These are phyloP conservation scores for Erethizon dorsatum DNA, from an alignment of 2,797 vertebrate genomes.

Conservation along the genomic window DNA sequence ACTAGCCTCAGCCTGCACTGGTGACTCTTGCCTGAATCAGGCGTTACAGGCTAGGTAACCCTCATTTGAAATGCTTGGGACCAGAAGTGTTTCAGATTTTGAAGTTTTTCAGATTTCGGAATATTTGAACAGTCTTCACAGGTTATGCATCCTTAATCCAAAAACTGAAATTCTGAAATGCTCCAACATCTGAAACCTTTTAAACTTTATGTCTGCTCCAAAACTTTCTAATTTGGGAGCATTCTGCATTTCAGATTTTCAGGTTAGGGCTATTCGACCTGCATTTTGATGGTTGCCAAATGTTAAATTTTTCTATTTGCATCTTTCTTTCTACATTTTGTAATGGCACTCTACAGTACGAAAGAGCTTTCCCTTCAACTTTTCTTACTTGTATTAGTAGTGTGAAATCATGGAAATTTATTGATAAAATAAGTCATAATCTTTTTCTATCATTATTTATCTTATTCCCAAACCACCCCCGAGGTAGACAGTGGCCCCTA, in stretches of 20 bases:
- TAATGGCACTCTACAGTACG: not conserved
- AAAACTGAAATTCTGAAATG: not conserved
- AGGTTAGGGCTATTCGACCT: not conserved
- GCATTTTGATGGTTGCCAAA: not conserved
- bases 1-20: not conserved
- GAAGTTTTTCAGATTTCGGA: not conserved
- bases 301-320: not conserved
- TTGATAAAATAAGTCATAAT: not conserved
- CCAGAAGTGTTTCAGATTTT: not conserved
- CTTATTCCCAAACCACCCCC: not conserved
- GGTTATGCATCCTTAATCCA: not conserved
- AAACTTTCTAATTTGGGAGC: not conserved
- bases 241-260: not conserved
- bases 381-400: not conserved
- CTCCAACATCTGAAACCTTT: not conserved
- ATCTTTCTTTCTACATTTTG: constrained; percentile 18
- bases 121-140: not conserved
- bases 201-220: not conserved
- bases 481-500: not conserved
- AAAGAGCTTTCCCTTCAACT: not conserved
- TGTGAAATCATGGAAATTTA: not conserved
- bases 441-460: constrained; percentile 9
- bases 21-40: constrained; percentile 16
- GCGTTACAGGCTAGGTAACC: not conserved
- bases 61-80: not conserved